A percentile compares a stretch with the other conserved stretches of the same genome.
These are phyloP conservation scores for Oryctes rhinoceros DNA, from an alignment of 1,140 invertebrate genomes.

Conservation along the genomic window DNA sequence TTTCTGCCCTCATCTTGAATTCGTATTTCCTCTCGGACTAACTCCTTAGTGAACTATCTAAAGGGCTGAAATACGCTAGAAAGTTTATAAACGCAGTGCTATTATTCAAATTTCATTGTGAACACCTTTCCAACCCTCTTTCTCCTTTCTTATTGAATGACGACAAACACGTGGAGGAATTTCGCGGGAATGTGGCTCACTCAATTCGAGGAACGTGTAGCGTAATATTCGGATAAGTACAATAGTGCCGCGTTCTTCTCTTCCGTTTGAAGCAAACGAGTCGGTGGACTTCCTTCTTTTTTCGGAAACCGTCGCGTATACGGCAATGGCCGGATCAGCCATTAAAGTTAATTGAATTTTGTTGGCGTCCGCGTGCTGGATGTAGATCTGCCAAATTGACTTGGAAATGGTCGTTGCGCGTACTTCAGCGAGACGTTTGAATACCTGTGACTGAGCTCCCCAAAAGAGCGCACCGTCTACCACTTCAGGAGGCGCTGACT, in stretches of 20 bases:
- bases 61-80: not conserved
- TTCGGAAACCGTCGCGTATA: not conserved
- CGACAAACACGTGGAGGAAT: not conserved
- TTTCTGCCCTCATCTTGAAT: too few relatives aligned
- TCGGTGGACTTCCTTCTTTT: not conserved
- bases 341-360: conserved; percentile 63
- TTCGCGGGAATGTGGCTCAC: not conserved
- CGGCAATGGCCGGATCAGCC: conserved; percentile 58
- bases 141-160: not conserved
- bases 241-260: not conserved
- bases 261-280: not conserved
- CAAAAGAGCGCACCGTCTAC: not conserved
- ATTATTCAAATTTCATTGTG: conserved; percentile 22
- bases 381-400: conserved; percentile 61
- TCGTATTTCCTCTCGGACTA: too few relatives aligned
- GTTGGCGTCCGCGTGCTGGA: conserved; percentile 57
- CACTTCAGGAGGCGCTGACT: not conserved
- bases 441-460: conserved; percentile 42
- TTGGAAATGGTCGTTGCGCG: conserved; percentile 59
- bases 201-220: not conserved
- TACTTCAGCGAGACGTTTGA: conserved; percentile 47
- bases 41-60: too few relatives aligned
- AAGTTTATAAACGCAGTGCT: not conserved
- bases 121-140: not conserved
- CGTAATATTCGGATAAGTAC: not conserved